Conservation (phyloP, 37 sponge, comb jelly and placozoan species). For the Corticium candelabrum region DNA sequence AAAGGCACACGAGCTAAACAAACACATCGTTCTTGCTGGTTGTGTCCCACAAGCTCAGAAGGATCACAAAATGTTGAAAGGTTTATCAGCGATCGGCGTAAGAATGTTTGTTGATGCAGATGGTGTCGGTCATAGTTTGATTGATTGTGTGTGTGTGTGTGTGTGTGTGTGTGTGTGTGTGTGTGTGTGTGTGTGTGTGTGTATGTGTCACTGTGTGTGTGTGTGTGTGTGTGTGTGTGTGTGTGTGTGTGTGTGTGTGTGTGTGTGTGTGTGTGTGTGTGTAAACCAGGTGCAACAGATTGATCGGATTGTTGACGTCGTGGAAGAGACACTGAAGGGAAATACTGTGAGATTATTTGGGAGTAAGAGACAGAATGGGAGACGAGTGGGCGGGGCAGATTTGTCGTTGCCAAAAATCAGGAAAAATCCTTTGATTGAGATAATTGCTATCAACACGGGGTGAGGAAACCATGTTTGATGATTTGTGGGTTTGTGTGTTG, state of each 20-base stretch:
- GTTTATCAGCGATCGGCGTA: conserved; percentile 80
- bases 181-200: neutral
- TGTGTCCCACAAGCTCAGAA: conserved; percentile 92
- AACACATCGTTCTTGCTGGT: conserved; percentile 76
- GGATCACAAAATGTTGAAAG: conserved; percentile 36
- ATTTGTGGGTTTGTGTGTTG: too few relatives aligned
- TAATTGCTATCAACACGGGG: conserved; percentile 92
- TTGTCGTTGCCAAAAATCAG: conserved; percentile 88
- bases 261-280: neutral
- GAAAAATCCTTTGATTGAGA: conserved; percentile 84
- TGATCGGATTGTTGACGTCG: conserved; percentile 84
- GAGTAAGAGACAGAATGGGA: conserved; percentile 28
- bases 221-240: neutral
- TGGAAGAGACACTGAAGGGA: conserved; percentile 90
- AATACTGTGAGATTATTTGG: conserved; percentile 69
- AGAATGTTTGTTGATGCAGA: too few relatives aligned
- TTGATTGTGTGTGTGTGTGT: too few relatives aligned
- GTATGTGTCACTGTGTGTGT: too few relatives aligned
- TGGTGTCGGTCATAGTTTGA: too few relatives aligned
- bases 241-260: neutral
- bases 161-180: neutral
- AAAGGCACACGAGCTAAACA: conserved; percentile 45
- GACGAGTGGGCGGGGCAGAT: conserved; percentile 67
- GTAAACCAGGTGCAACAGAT: conserved; percentile 77
- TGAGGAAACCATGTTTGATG: conserved; percentile 5